Conservation (phyloP, 2,888 invertebrate species). For the Carabus problematicus region DNA sequence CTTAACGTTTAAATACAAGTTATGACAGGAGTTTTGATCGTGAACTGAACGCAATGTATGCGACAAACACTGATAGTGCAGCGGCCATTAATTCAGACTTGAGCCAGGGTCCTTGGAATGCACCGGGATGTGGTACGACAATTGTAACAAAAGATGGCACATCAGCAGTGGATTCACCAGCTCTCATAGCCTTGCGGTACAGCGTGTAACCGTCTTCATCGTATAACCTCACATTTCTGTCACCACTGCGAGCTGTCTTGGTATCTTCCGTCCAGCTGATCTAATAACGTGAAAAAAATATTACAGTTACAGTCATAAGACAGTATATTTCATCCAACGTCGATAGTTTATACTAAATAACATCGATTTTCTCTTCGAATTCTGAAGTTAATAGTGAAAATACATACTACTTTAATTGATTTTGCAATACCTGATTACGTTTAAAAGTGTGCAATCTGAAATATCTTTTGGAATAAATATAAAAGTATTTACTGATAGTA, state of each 20-base stretch:
- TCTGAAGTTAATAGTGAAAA: no score
- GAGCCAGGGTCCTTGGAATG: constrained; percentile 91
- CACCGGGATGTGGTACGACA: constrained; percentile 75
- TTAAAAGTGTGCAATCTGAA: no score
- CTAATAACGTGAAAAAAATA: constrained; percentile 62
- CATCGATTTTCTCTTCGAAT: no score
- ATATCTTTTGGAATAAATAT: no score
- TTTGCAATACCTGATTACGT: no score
- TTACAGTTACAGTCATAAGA: no score
- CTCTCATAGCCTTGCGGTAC: constrained; percentile 80
- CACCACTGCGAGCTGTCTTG: constrained; percentile 81
- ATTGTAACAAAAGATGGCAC: constrained; percentile 77
- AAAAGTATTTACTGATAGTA: no score
- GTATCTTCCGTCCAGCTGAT: constrained; percentile 94
- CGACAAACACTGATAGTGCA: constrained; percentile 76
- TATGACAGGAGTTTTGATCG: constrained; percentile 81
- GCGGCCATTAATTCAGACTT: constrained; percentile 92
- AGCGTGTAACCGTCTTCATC: constrained; percentile 93
- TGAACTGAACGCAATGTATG: constrained; percentile 86
- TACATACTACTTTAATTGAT: no score
- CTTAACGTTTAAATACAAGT: constrained; percentile 42
- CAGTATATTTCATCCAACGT: no score
- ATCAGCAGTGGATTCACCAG: constrained; percentile 71
- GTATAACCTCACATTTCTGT: constrained; percentile 79
- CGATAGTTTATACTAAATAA: no score